Evolutionary conservation across 2,888 invertebrate species (phyloP).

Genomic region (Cheilosia soror): DNA sequence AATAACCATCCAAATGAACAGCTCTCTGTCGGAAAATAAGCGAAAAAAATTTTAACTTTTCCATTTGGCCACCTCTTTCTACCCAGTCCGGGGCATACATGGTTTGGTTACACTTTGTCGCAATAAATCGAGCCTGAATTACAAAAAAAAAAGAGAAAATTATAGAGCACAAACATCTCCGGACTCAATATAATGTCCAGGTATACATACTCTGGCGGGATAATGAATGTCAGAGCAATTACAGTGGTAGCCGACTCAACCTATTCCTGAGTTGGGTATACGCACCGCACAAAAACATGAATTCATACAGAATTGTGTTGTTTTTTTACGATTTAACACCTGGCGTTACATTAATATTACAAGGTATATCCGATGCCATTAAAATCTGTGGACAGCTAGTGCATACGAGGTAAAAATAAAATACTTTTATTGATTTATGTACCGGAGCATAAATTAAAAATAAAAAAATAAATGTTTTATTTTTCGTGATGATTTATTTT

Average conservation of each 20-base stretch:
- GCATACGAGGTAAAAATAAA: background rate
- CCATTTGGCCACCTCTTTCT: background rate
- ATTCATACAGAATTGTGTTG: background rate
- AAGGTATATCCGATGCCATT: constrained; percentile 17
- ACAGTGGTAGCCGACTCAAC: background rate
- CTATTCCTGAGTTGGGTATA: background rate
- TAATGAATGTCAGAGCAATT: constrained; percentile 47
- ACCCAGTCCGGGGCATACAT: background rate
- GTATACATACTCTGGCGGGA: constrained; percentile 6
- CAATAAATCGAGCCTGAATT: constrained; percentile 49
- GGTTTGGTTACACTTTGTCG: background rate
- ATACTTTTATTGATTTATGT: constrained; percentile 25
- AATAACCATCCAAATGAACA: background rate
- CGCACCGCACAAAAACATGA: background rate
- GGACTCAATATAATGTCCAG: background rate
- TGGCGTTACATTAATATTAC: constrained; percentile 49
- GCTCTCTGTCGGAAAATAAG: background rate
- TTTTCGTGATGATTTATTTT: constrained; percentile 37
- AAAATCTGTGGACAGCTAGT: background rate
- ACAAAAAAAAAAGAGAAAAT: constrained; percentile 41
- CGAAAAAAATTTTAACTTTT: constrained; percentile 1
- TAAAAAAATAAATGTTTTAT: background rate
- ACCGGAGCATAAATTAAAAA: constrained; percentile 13
- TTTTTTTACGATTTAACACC: constrained; percentile 16
- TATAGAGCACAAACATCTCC: constrained; percentile 11